phyloP scores from a whole-genome alignment of 2,888 invertebrate genomes.

The Esperia sulphurella region DNA sequence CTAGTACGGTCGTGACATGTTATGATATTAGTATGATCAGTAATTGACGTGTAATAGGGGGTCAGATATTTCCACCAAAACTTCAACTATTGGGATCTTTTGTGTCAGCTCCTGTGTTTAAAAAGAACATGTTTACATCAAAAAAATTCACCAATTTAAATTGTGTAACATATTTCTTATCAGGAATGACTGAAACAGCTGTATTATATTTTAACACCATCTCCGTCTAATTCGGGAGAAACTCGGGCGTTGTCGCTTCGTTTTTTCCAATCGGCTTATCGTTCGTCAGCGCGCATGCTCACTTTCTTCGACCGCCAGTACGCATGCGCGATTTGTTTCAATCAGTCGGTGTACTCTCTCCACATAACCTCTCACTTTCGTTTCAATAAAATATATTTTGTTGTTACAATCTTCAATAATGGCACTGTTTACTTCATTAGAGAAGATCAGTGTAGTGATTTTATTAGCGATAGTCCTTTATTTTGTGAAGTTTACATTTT shows the following conservation, averaged over 20 bases:
- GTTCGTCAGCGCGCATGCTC: constrained; percentile 39
- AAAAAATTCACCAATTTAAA: no score
- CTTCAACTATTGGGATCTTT: no score
- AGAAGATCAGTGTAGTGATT: constrained; percentile 69
- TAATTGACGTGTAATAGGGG: no score
- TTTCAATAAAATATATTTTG: constrained; percentile 15
- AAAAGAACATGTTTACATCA: no score
- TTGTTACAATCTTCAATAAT: constrained; percentile 28
- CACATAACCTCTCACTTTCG: constrained; percentile 40
- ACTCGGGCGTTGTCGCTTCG: constrained; percentile 23
- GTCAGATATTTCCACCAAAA: no score
- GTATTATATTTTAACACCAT: constrained; percentile 18
- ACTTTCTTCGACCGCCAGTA: constrained; percentile 66
- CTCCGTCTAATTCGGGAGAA: constrained; percentile 19
- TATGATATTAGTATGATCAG: no score
- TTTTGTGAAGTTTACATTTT: constrained; percentile 36
- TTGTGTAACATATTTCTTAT: constrained; percentile 12
- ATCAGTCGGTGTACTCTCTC: constrained; percentile 37
- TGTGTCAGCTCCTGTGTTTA: no score
- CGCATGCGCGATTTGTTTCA: constrained; percentile 70
- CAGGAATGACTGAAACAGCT: constrained; percentile 21
- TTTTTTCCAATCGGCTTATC: constrained; percentile 18
- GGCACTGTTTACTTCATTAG: constrained; percentile 45
- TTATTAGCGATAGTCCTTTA: constrained; percentile 46
- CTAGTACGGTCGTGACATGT: no score